A percentile compares a stretch with the other conserved stretches of the same genome.
Evolutionary conservation across 2,113 vertebrate species (phyloP).

Genomic region (Embiotoca jacksoni): DNA sequence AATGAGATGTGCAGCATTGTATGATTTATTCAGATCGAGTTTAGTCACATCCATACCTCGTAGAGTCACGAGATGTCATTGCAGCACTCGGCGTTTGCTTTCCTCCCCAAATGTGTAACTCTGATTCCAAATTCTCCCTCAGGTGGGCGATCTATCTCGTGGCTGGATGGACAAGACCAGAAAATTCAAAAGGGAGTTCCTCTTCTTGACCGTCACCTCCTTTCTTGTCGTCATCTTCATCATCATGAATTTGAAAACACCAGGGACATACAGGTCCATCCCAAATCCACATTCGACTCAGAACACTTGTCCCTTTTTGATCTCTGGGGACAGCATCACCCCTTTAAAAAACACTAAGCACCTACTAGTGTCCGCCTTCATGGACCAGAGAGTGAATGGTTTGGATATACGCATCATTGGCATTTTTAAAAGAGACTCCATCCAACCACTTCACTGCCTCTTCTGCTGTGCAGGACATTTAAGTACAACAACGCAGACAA

Average conservation of each 20-base stretch:
- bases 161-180: neutral
- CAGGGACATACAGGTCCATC: rapidly evolving
- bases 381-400: constrained; percentile 77
- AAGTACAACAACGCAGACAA: neutral
- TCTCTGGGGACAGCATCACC: constrained; percentile 61
- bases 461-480: constrained; percentile 74
- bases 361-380: constrained; percentile 82
- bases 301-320: neutral
- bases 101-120: neutral
- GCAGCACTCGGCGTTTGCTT: neutral
- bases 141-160: constrained; percentile 12
- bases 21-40: too few relatives aligned
- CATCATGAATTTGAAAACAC: rapidly evolving
- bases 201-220: neutral
- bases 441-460: constrained; percentile 79
- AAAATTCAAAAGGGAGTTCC: neutral
- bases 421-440: constrained; percentile 80
- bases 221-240: neutral
- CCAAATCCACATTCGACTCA: rapidly evolving
- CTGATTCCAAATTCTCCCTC: constrained; percentile 7
- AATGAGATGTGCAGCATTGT: too few relatives aligned
- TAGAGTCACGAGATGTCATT: too few relatives aligned
- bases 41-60: too few relatives aligned
- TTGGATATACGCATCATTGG: constrained; percentile 76
- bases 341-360: constrained; percentile 76